Conservation (phyloP, 2,888 invertebrate genomes). For the Mongoloraphidia duomilia region DNA sequence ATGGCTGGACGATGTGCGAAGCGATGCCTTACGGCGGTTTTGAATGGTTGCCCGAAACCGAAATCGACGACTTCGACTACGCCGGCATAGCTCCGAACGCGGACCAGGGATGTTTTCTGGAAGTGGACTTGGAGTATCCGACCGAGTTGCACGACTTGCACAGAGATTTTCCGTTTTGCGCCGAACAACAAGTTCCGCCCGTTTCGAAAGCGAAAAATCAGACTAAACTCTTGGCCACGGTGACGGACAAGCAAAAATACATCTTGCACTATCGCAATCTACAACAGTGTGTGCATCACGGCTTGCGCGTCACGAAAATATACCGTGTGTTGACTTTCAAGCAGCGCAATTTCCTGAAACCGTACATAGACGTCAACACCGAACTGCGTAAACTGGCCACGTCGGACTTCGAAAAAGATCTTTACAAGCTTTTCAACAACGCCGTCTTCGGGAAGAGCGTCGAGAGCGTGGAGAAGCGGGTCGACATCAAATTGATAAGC, state of each 20-base stretch:
- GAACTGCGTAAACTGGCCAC: conserved; percentile 15
- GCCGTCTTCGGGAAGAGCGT: conserved; percentile 25
- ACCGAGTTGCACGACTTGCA: conserved; percentile 17
- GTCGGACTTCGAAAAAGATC: conserved; percentile 25
- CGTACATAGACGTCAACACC: conserved; percentile 22
- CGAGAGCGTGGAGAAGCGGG: conserved; percentile 22
- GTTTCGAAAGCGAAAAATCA: conserved; percentile 7
- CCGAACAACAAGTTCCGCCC: conserved; percentile 14
- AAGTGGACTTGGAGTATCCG: conserved; percentile 18
- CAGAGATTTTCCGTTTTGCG: conserved; percentile 20
- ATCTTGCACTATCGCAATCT: conserved; percentile 22
- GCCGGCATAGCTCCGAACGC: background rate
- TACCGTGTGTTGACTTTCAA: conserved; percentile 20
- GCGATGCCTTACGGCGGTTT: background rate
- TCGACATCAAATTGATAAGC: conserved; percentile 20
- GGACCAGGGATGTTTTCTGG: conserved; percentile 18
- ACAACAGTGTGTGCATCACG: conserved; percentile 19
- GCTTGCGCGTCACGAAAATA: conserved; percentile 19
- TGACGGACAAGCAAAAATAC: conserved; percentile 18
- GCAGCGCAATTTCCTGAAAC: conserved; percentile 22
- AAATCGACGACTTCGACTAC: background rate
- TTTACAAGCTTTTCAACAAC: conserved; percentile 27
- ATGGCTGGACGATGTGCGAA: conserved; percentile 9
- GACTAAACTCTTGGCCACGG: conserved; percentile 16
- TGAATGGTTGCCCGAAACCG: background rate